Conservation (phyloP, 2,797 vertebrate species). For the Lepus townsendii region DNA sequence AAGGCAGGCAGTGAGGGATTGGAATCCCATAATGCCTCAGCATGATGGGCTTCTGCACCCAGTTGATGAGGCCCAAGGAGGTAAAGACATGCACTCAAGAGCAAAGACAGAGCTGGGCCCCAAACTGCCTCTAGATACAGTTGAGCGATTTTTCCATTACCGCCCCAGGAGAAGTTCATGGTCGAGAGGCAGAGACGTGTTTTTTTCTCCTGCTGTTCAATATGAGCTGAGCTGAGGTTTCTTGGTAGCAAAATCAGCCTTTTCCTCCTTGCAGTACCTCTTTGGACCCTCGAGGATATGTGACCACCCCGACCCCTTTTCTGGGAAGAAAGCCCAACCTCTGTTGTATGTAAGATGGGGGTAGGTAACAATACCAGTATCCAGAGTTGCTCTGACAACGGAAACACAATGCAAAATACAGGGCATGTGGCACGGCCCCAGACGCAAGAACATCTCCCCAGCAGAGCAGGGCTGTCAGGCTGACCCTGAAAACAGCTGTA, state of each 20-base stretch:
- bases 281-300: background rate
- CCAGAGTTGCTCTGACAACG: background rate
- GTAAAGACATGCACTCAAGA: background rate
- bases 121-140: background rate
- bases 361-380: no score
- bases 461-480: accelerated
- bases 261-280: background rate
- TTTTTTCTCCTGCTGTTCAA: background rate
- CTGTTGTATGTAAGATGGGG: background rate
- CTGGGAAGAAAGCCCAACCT: background rate
- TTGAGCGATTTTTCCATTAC: background rate
- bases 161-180: background rate
- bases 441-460: background rate
- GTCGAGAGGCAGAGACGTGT: background rate
- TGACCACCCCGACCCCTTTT: no score
- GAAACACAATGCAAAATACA: background rate
- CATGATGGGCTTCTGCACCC: background rate
- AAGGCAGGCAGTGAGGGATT: background rate
- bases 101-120: background rate
- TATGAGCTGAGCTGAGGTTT: background rate
- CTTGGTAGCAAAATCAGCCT: background rate
- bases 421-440: no score
- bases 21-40: background rate
- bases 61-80: background rate
- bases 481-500: background rate